Base-by-base conservation (phyloP, 2,888 invertebrate species). In the Luperina testacea region DNA sequence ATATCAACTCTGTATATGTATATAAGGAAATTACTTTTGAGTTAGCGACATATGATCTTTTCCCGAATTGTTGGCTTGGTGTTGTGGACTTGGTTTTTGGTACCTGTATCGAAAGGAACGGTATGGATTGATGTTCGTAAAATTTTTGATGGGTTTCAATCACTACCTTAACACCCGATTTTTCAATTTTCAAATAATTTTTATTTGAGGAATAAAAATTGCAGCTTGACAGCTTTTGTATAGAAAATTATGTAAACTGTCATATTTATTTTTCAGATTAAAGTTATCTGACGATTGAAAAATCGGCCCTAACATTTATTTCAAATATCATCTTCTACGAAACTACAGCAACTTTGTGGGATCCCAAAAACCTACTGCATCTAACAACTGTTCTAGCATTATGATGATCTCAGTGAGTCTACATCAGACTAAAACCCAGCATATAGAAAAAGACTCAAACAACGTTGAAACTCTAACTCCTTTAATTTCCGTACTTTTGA, bases 21-120 rank as follows among this genome's bases (percentile, higher is more conserved):
- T 32, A 32, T 32, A 32, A 72, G 64, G 32, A 70, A 75, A 78
- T 74, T 68, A n/a, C 48, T 71, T 72, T 63, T 45, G 17, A 64
- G 45, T 61, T 27, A 48, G 24, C 63, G 27, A 69, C 48, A 78
- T 80, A 72, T 53, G 8, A 53, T 65, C 63, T 75, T 72, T 68
- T 72, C 53, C 83, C 9, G 7, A 70, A 70, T 76, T 64, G 11
- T 65, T 65, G 32, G 32, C 17, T 59, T 59, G 11, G 4, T n/a
- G 79, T 65, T 69, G 0, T 38, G 38, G 38, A 4, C 17, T 59
- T 57, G 11, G 4, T n/a, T 78, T 65, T 69, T 69, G 0, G 32
- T 79, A n/a, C n/a, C 63, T 65, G n/a, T 65, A 48, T 38, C 38
- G 24, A 32, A 24, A 1, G 27, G 2, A 27, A 24, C 8, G 38